A percentile compares a stretch with the other conserved stretches of the same genome.
Evolutionary conservation across 2,113 vertebrate genomes (phyloP).

Genomic region (Neopipo cinnamomea): DNA sequence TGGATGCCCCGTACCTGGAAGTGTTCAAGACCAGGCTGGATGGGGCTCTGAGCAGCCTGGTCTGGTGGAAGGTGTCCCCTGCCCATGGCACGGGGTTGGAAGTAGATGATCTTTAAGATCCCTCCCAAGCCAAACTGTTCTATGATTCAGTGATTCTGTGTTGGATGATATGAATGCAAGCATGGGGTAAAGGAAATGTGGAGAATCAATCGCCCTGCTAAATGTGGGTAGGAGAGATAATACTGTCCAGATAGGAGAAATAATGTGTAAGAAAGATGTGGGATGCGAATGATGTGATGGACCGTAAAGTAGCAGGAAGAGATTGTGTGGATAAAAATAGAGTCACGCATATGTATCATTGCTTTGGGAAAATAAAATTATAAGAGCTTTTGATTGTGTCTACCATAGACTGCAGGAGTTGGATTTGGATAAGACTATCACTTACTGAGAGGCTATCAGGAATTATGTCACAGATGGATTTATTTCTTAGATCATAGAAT

Average conservation of each 20-base stretch:
- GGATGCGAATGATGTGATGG: background rate
- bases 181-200: fast-evolving
- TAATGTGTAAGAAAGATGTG: background rate
- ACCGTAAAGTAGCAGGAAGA: background rate
- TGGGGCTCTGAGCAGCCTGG: background rate
- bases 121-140: background rate
- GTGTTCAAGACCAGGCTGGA: too few relatives aligned
- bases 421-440: fast-evolving
- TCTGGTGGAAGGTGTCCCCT: background rate
- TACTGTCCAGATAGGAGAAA: background rate
- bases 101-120: background rate
- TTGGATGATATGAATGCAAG: background rate
- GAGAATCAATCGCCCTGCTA: background rate
- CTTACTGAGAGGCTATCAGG: background rate
- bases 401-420: background rate
- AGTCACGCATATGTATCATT: fast-evolving
- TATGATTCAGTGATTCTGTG: background rate
- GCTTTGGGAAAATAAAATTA: background rate
- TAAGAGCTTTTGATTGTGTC: background rate
- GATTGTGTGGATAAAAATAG: background rate
- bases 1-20: background rate
- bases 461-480: background rate
- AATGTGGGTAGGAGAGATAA: background rate
- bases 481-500: background rate
- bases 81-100: background rate